Conservation (phyloP, 2,888 invertebrate species). For the Graphium colonna region DNA sequence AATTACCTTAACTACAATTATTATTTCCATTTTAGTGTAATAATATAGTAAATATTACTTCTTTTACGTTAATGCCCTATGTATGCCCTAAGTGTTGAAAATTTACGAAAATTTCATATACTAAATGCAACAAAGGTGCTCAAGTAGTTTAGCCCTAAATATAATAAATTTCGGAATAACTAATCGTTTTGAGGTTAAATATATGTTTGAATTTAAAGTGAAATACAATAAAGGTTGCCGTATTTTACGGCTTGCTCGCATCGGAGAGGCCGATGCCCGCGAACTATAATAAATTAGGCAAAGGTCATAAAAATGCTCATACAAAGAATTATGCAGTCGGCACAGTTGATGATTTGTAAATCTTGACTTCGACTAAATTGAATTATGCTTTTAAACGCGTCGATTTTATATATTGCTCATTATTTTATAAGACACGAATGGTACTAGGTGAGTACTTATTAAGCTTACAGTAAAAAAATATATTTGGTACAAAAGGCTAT, state of each 20-base stretch:
- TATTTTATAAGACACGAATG: not conserved
- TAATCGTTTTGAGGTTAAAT: not conserved
- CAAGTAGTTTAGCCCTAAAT: too few relatives aligned
- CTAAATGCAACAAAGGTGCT: too few relatives aligned
- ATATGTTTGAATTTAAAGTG: not conserved
- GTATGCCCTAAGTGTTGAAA: too few relatives aligned
- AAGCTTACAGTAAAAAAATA: not conserved
- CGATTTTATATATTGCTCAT: not conserved
- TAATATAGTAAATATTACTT: too few relatives aligned
- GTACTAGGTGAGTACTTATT: not conserved
- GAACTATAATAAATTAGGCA: slow-evolving; percentile 32
- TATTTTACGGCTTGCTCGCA: slow-evolving; percentile 16
- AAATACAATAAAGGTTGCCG: not conserved
- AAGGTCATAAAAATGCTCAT: slow-evolving; percentile 27
- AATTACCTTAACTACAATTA: too few relatives aligned
- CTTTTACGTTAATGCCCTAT: too few relatives aligned
- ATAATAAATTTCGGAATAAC: too few relatives aligned
- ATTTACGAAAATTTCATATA: too few relatives aligned
- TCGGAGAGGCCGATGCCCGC: not conserved
- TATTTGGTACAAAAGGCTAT: too few relatives aligned
- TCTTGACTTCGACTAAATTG: not conserved
- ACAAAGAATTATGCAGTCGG: slow-evolving; percentile 11
- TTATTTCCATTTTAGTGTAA: too few relatives aligned
- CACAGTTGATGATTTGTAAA: slow-evolving; percentile 12
- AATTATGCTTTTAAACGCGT: slow-evolving; percentile 9